Conservation (phyloP, 1,140 invertebrate genomes). For the Drosophila asahinai region DNA sequence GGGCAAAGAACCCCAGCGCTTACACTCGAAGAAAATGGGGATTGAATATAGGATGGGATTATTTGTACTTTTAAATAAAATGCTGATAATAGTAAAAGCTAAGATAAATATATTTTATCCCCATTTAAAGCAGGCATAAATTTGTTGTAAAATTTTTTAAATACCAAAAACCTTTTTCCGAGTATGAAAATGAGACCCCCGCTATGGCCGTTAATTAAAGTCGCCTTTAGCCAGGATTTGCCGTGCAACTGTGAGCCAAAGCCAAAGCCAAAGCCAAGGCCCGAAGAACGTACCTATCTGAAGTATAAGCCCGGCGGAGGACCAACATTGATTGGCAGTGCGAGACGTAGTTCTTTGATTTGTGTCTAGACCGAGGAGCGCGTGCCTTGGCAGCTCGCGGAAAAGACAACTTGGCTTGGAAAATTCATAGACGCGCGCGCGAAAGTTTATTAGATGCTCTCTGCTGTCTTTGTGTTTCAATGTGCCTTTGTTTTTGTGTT, state of each 20-base stretch:
- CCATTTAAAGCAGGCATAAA: not conserved
- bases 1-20: not conserved
- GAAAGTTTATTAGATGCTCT: constrained; percentile 56
- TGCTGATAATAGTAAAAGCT: no score
- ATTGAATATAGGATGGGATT: not conserved
- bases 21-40: not conserved
- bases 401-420: constrained; percentile 36
- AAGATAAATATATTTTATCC: not conserved
- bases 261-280: not conserved
- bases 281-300: not conserved
- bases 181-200: not conserved
- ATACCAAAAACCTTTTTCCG: not conserved
- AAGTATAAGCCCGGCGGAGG: not conserved
- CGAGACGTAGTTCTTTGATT: constrained; percentile 69
- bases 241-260: constrained; percentile 19
- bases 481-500: constrained; percentile 33
- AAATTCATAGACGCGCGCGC: constrained; percentile 50
- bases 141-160: not conserved
- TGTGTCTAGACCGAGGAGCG: constrained; percentile 64
- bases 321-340: constrained; percentile 53
- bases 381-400: constrained; percentile 30
- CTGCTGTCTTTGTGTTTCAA: constrained; percentile 26
- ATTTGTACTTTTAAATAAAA: not conserved
- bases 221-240: constrained; percentile 21
- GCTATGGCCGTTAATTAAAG: constrained; percentile 37